Percentiles rank a stretch among this genome's conserved stretches.
phyloP scores from a whole-genome alignment of 1,140 invertebrate species.

The Hycleus cichorii region DNA sequence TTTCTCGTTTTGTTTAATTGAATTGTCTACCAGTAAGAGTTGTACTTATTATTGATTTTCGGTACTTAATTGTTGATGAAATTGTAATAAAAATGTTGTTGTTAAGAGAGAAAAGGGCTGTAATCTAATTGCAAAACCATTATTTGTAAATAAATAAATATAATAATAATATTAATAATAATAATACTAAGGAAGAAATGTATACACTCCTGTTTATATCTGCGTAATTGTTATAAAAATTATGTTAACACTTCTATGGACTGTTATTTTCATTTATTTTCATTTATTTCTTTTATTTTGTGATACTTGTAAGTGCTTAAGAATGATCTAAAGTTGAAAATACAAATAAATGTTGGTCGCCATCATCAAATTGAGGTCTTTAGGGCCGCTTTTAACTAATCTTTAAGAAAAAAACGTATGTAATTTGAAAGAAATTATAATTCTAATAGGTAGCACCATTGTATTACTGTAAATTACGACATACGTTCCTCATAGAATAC shows the following conservation, averaged over 20 bases:
- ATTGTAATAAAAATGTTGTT: slow-evolving; percentile 10
- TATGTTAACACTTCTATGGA: slow-evolving; percentile 23
- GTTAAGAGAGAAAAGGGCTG: slow-evolving; percentile 13
- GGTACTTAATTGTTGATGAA: slow-evolving; percentile 7
- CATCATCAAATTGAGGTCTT: neutral
- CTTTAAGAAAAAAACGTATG: neutral
- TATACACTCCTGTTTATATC: slow-evolving; percentile 26
- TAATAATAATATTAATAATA: slow-evolving; percentile 3
- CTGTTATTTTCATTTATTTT: slow-evolving; percentile 22
- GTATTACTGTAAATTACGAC: too few species aligned
- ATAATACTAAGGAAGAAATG: slow-evolving; percentile 1
- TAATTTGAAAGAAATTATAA: neutral
- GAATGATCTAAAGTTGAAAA: slow-evolving; percentile 6
- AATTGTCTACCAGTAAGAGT: neutral
- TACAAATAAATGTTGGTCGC: neutral
- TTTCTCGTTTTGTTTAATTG: too few species aligned
- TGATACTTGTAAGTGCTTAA: slow-evolving; percentile 17
- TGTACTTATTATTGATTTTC: neutral
- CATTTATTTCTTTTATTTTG: slow-evolving; percentile 1
- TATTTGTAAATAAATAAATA: slow-evolving; percentile 10
- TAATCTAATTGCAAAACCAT: slow-evolving; percentile 14
- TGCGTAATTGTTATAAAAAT: slow-evolving; percentile 21
- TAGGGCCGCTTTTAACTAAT: neutral
- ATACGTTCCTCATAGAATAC: too few species aligned
- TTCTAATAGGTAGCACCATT: too few species aligned